Evolutionary conservation across 64 coral and sea anemone species (phyloP).

Genomic region (Dendrophyllia cribrosa): DNA sequence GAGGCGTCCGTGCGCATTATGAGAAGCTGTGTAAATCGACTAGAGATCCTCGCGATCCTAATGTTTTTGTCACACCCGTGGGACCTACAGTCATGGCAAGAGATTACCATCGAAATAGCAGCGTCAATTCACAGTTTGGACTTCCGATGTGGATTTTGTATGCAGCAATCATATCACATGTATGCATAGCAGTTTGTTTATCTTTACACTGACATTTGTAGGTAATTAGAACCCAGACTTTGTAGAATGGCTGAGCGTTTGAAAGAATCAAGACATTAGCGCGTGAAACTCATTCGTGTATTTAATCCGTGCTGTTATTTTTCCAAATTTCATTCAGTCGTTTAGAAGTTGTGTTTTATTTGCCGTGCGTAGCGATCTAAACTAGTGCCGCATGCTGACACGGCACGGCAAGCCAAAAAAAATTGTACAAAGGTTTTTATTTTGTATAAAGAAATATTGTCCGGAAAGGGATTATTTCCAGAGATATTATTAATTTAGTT

Average conservation of each 20-base stretch:
- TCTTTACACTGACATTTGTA: conserved; percentile 3
- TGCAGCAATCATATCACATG: conserved; percentile 22
- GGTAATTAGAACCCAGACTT: conserved; percentile 39
- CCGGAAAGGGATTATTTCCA: conserved; percentile 3
- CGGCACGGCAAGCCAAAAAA: too few species aligned
- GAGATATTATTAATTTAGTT: conserved; percentile 16
- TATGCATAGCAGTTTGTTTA: conserved; percentile 53
- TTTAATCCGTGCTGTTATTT: conserved; percentile 7
- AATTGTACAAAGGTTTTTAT: conserved; percentile 12
- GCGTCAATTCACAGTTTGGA: neutral
- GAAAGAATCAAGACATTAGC: neutral
- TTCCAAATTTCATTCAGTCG: neutral
- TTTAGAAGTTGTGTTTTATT: neutral
- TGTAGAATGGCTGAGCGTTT: neutral
- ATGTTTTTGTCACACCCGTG: neutral
- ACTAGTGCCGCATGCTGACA: neutral
- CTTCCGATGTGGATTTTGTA: conserved; percentile 32
- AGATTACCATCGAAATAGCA: neutral
- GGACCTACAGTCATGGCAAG: neutral
- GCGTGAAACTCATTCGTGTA: neutral
- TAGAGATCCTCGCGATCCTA: neutral
- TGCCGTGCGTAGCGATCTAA: neutral
- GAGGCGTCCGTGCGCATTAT: conserved; percentile 53
- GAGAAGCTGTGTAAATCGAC: conserved; percentile 36
- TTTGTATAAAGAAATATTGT: conserved; percentile 16